A percentile compares a stretch with the other conserved stretches of the same genome.
Conservation (phyloP, 2,113 vertebrate genomes). For the Sphaerodactylus townsendi region DNA sequence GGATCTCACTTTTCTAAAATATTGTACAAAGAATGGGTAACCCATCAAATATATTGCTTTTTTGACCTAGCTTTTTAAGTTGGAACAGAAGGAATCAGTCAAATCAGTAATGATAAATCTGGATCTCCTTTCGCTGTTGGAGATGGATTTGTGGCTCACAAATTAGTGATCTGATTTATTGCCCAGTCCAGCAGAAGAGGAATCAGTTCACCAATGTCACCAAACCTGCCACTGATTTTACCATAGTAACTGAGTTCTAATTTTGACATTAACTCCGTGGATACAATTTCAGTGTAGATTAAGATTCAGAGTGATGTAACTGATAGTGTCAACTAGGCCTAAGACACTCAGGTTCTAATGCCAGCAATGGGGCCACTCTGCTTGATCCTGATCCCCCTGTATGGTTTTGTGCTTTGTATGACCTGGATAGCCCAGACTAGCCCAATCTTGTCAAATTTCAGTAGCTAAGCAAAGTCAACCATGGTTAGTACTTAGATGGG, state of each 20-base stretch:
- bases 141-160: neutral
- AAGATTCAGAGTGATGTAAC: too few species aligned
- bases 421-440: too few species aligned
- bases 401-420: too few species aligned
- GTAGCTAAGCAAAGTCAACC: too few species aligned
- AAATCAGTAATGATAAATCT: constrained; percentile 25
- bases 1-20: constrained; percentile 16
- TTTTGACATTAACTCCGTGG: neutral
- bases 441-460: too few species aligned
- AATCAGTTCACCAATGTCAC: neutral
- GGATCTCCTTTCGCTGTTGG: neutral
- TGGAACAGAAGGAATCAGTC: constrained; percentile 24
- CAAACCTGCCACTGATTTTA: constrained; percentile 5
- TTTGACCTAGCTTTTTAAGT: constrained; percentile 15
- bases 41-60: constrained; percentile 31
- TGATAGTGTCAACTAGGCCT: too few species aligned
- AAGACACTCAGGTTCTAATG: too few species aligned
- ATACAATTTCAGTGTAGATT: too few species aligned
- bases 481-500: too few species aligned
- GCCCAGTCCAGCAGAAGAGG: neutral
- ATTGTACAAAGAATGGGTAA: constrained; percentile 21
- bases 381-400: too few species aligned
- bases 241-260: neutral
- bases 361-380: too few species aligned
- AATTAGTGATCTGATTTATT: constrained; percentile 3